A percentile compares a stretch with the other conserved stretches of the same genome.
phyloP scores from a whole-genome alignment of 2,888 invertebrate genomes.

The Eugnorisma glareosa region DNA sequence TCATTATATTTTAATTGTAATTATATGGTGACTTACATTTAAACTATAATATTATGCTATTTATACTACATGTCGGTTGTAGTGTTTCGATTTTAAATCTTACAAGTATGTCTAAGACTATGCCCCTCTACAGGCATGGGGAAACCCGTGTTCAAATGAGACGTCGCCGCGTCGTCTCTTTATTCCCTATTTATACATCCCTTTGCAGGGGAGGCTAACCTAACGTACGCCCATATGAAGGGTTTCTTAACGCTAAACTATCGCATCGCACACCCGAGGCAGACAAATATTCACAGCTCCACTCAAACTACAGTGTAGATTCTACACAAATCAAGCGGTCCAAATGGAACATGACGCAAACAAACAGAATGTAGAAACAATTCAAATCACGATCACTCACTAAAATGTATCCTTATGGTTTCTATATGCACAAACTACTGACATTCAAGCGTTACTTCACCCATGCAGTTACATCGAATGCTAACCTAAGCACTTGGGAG shows the following conservation, averaged over 20 bases:
- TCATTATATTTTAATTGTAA: too few species aligned
- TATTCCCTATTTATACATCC: background rate
- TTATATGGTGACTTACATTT: too few species aligned
- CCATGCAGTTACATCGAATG: background rate
- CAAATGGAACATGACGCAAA: background rate
- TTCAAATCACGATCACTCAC: background rate
- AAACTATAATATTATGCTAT: too few species aligned
- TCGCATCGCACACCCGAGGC: background rate
- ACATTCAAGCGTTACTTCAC: conserved; percentile 5
- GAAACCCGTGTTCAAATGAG: background rate
- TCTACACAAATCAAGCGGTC: background rate
- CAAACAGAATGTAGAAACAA: background rate
- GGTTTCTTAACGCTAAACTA: background rate
- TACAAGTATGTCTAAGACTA: background rate
- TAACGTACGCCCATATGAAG: background rate
- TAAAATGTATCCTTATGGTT: background rate
- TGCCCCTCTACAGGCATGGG: conserved; percentile 3
- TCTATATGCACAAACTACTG: background rate
- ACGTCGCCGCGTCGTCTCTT: background rate
- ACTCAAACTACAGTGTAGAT: too few species aligned
- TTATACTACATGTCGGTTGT: too few species aligned
- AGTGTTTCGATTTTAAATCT: background rate
- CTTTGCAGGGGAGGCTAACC: background rate
- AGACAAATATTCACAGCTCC: background rate
- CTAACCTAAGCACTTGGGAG: conserved; percentile 4